Base-by-base conservation (phyloP, 2,113 vertebrate genomes). In the Xiphias gladius region DNA sequence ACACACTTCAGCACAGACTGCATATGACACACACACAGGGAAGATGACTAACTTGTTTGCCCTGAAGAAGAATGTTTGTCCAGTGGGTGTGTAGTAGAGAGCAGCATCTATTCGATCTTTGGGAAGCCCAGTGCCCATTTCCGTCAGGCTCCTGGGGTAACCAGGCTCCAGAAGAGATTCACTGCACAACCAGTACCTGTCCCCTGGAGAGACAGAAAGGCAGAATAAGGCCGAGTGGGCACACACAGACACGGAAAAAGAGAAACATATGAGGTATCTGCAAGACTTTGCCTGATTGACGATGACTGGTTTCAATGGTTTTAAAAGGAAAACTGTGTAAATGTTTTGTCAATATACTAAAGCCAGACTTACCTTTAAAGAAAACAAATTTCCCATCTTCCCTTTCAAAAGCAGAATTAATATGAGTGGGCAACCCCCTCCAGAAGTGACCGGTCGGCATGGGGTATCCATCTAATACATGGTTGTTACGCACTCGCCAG, bases 401-500 rank as follows among this genome's bases (percentile, higher is more conserved):
- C 59, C 97, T 95, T 92, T 98, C 97, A 41, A 97, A 98, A 57
- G 96, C 97, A 6, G 96, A 84, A 74, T 95, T 96, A 72, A 98
- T 87, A 8, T 95, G 93, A 1, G 92, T 82, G 0, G 97, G 96
- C 57, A 98, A 82, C 3, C 97, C 97, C 28, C 96, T 95, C 96
- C 96, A 98, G 86, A 98, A 97, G 50, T 98, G 97, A 39, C 97
- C 97, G 4, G 97, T 97, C 7, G 97, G 97, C 94, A 98, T 94
- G 0, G 97, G 97, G 88, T 98, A 98, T 2, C 97, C 97, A 5
- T 97, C 97, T 92, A 97, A 91, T 76, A 98, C 97, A 0, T 89
- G 95, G 73, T 95, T 96, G 86, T 97, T 94, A 24, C 96, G 96
- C 22, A 98, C 94, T 4, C 97, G 89, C 97, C 97, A 98, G 89